Percentiles rank a stretch among this genome's conserved stretches.
Conservation (phyloP, 2,113 vertebrate species). For the Conger conger region DNA sequence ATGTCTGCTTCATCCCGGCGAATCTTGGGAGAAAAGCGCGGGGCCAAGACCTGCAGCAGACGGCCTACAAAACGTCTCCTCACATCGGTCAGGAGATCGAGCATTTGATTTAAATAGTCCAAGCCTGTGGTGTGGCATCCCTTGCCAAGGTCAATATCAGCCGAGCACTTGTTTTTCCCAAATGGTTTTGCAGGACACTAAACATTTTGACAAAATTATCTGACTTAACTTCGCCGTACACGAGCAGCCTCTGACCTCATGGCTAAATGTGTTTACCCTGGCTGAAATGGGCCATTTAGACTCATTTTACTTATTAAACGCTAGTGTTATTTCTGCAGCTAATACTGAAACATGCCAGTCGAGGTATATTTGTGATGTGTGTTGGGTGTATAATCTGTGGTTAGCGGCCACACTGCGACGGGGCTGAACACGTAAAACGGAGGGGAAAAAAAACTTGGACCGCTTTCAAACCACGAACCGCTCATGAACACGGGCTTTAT, state of each 20-base stretch:
- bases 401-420: slow-evolving; percentile 8
- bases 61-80: slow-evolving; percentile 71
- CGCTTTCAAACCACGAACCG: slow-evolving; percentile 20
- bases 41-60: slow-evolving; percentile 61
- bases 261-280: slow-evolving; percentile 93
- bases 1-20: slow-evolving; percentile 41
- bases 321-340: slow-evolving; percentile 67
- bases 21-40: slow-evolving; percentile 31
- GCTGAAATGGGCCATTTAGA: slow-evolving; percentile 75
- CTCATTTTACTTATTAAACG: slow-evolving; percentile 68
- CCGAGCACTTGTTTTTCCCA: slow-evolving; percentile 81
- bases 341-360: slow-evolving; percentile 71
- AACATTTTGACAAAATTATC: slow-evolving; percentile 97
- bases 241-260: slow-evolving; percentile 92
- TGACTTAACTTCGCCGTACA: slow-evolving; percentile 85
- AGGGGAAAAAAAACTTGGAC: not conserved
- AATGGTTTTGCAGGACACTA: slow-evolving; percentile 85
- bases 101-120: slow-evolving; percentile 78
- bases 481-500: slow-evolving; percentile 43
- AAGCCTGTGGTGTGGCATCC: slow-evolving; percentile 66
- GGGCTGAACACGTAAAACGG: not conserved
- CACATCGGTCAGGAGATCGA: slow-evolving; percentile 71
- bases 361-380: slow-evolving; percentile 55
- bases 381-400: slow-evolving; percentile 30
- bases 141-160: slow-evolving; percentile 91